These are phyloP conservation scores for Dasysyrphus albostriatus DNA, from an alignment of 2,888 invertebrate genomes.

Conservation along the genomic window DNA sequence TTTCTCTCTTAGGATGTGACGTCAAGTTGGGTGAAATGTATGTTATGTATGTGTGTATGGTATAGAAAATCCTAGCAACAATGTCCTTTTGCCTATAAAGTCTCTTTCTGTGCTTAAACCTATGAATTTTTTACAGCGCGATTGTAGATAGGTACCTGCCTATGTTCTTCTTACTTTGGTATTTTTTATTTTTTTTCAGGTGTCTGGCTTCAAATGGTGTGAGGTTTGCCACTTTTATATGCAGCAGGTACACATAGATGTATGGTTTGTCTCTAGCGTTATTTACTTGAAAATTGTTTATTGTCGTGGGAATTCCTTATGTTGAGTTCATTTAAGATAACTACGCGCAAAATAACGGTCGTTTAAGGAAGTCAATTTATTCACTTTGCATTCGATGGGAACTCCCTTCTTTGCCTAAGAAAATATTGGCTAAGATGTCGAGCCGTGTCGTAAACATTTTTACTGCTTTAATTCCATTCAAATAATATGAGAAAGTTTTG, in stretches of 20 bases:
- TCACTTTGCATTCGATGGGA: not conserved
- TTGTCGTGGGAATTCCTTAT: slow-evolving; percentile 15
- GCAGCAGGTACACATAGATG: not conserved
- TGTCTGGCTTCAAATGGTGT: not conserved
- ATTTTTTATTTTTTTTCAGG: not conserved
- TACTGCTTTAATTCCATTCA: not conserved
- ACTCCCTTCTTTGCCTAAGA: not conserved
- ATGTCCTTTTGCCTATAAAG: slow-evolving; percentile 52
- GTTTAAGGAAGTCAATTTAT: slow-evolving; percentile 1
- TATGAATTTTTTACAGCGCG: slow-evolving; percentile 59
- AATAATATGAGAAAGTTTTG: too few species aligned
- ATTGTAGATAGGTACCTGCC: not conserved
- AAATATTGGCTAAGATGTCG: not conserved
- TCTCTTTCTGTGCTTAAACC: slow-evolving; percentile 47
- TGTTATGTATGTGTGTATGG: slow-evolving; percentile 33
- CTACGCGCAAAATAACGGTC: not conserved
- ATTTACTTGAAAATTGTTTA: slow-evolving; percentile 15
- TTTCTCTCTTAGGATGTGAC: slow-evolving; percentile 66
- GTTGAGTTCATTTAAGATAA: not conserved
- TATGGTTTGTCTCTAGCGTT: not conserved
- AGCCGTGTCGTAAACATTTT: not conserved
- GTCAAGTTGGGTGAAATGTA: slow-evolving; percentile 70
- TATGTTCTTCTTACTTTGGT: not conserved
- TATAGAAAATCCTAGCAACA: slow-evolving; percentile 62
- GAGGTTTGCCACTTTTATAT: not conserved